A percentile compares a stretch with the other conserved stretches of the same genome.
These are phyloP conservation scores for Sipha maydis DNA, from an alignment of 2,888 invertebrate species.

Conservation along the genomic window DNA sequence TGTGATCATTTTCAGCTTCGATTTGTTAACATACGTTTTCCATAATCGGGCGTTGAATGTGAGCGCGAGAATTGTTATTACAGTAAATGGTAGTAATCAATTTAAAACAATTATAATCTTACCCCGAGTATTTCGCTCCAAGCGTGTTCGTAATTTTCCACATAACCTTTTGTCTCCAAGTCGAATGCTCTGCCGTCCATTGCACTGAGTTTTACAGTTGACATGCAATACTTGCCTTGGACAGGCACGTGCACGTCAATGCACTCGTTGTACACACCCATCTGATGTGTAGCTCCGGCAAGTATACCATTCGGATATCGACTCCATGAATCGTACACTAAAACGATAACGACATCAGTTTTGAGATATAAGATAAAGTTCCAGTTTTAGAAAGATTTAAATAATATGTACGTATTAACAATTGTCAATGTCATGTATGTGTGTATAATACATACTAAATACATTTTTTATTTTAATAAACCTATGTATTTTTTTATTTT, in stretches of 20 bases:
- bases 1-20: no score
- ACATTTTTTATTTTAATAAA: no score
- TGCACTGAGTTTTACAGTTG: constrained; percentile 26
- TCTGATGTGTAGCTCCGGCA: constrained; percentile 62
- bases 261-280: constrained; percentile 64
- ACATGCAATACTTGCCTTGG: constrained; percentile 64
- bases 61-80: no score
- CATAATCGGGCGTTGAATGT: no score
- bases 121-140: constrained; percentile 41
- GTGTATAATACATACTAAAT: no score
- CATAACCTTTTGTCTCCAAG: neutral
- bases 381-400: no score
- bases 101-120: neutral
- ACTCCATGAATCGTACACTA: constrained; percentile 64
- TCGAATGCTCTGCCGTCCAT: neutral
- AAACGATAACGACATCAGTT: neutral
- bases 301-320: constrained; percentile 63
- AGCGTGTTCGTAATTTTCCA: neutral
- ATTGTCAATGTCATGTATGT: no score
- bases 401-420: no score
- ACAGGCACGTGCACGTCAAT: constrained; percentile 54
- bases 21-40: no score
- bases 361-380: neutral
- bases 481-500: no score
- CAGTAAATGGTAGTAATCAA: no score